Evolutionary conservation across 2,113 vertebrate species (phyloP).

Genomic region (Dinomys branickii): DNA sequence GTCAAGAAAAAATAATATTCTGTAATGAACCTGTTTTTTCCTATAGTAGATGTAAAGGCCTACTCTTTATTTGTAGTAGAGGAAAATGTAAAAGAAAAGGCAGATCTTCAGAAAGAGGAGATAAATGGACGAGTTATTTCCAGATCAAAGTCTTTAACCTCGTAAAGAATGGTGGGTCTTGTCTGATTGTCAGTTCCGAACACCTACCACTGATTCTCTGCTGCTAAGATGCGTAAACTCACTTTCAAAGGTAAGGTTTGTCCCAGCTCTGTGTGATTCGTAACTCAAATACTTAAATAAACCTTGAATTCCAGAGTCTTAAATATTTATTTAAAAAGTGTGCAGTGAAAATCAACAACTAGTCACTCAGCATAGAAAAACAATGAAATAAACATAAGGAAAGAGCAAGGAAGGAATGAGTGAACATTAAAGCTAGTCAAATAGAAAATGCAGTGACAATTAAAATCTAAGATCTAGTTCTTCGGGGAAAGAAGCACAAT

Average conservation of each 20-base stretch:
- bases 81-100: not conserved
- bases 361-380: not conserved
- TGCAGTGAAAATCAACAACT: not conserved
- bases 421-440: slow-evolving; percentile 4
- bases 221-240: not conserved
- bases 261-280: too few relatives aligned
- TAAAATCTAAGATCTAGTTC: not conserved
- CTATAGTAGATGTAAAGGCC: not conserved
- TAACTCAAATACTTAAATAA: not conserved
- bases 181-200: not conserved
- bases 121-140: not conserved
- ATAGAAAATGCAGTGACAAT: not conserved
- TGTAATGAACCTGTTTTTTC: not conserved
- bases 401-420: not conserved
- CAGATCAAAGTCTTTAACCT: not conserved
- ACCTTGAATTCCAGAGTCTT: not conserved
- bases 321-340: not conserved
- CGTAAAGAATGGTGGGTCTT: not conserved
- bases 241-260: not conserved
- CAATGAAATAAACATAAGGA: not conserved
- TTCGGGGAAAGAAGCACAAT: not conserved
- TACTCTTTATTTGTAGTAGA: not conserved
- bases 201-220: not conserved
- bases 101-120: not conserved
- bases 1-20: not conserved